These are phyloP conservation scores for Coleophora deauratella DNA, from an alignment of 2,888 invertebrate genomes.

Conservation along the genomic window DNA sequence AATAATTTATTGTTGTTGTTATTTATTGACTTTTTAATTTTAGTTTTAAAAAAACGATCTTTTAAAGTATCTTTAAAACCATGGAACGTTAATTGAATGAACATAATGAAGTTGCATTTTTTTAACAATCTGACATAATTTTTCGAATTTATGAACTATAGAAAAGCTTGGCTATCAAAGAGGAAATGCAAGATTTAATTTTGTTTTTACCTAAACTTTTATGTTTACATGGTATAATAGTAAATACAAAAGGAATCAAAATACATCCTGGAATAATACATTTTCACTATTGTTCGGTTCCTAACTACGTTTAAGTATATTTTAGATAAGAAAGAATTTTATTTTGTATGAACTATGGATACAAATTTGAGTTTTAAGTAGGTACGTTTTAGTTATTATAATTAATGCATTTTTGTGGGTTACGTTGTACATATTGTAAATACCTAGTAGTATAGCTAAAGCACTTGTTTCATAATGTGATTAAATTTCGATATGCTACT, in stretches of 20 bases:
- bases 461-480: conserved; percentile 69
- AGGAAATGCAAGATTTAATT: too few species aligned
- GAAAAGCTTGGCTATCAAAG: too few species aligned
- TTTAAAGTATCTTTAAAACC: too few species aligned
- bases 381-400: conserved; percentile 20
- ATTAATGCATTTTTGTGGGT: conserved; percentile 46
- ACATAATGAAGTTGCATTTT: too few species aligned
- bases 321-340: background rate
- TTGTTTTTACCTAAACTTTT: too few species aligned
- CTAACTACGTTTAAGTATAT: background rate
- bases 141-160: too few species aligned
- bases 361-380: background rate
- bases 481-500: conserved; percentile 8
- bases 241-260: too few species aligned
- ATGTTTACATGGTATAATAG: too few species aligned
- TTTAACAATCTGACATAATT: too few species aligned
- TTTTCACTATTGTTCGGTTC: background rate
- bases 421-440: conserved; percentile 58
- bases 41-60: too few species aligned
- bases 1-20: conserved; percentile 44
- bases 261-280: too few species aligned
- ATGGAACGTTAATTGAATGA: too few species aligned
- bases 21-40: conserved; percentile 35
- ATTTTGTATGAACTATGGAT: background rate
- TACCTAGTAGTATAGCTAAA: conserved; percentile 26